Evolutionary conservation across 2,113 vertebrate species (phyloP).

Genomic region (Climacteris rufus): DNA sequence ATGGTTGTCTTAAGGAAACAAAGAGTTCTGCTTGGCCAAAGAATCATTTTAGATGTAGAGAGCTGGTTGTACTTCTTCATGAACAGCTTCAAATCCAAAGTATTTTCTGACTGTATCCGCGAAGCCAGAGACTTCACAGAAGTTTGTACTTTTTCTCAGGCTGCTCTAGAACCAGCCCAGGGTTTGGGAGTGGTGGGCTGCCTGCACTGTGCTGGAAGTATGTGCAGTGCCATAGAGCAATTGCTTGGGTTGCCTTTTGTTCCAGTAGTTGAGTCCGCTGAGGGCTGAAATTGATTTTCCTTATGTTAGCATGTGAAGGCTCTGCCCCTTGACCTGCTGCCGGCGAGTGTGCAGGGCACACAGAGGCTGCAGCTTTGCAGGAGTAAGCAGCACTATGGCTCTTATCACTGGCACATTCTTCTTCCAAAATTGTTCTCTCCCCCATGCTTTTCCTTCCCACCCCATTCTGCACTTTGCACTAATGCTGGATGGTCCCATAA

Average conservation of each 20-base stretch:
- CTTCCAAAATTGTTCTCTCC: conserved; percentile 47
- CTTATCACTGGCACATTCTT: conserved; percentile 12
- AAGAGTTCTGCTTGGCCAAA: not conserved
- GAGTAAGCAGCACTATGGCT: conserved; percentile 31
- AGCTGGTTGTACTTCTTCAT: not conserved
- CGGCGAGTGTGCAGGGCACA: conserved; percentile 7
- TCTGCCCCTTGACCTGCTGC: conserved; percentile 30
- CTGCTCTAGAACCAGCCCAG: not conserved
- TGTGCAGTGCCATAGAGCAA: conserved; percentile 53
- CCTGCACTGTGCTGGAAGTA: conserved; percentile 47
- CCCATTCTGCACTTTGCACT: not conserved
- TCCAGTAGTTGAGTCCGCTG: conserved; percentile 50
- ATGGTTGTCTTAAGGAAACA: not conserved
- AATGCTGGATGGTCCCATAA: not conserved
- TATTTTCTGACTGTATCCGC: not conserved
- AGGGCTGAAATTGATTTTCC: conserved; percentile 74
- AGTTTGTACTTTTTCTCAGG: not conserved
- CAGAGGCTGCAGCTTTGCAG: conserved; percentile 46
- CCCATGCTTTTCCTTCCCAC: conserved; percentile 29
- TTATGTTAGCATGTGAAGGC: conserved; percentile 52
- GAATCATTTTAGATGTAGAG: not conserved
- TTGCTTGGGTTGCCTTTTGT: conserved; percentile 64
- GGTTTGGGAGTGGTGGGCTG: conserved; percentile 28
- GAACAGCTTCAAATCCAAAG: not conserved
- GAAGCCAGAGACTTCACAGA: not conserved